Conservation (phyloP, 1,140 invertebrate species). For the Drosophila ogumai region DNA sequence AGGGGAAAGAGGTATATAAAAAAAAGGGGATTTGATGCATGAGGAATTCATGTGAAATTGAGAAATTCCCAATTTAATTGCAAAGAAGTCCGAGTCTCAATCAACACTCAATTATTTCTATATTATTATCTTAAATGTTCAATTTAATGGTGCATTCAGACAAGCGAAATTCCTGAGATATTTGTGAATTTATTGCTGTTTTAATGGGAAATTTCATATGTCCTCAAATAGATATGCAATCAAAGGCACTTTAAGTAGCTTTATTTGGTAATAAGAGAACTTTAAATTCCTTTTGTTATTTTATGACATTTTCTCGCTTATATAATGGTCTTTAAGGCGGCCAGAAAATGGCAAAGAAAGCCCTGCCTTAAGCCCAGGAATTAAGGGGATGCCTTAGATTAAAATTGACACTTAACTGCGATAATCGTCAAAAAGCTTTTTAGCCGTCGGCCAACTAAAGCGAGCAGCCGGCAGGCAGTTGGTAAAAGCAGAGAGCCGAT, state of each 20-base stretch:
- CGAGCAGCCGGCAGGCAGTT: conserved; percentile 11
- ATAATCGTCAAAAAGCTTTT: conserved; percentile 76
- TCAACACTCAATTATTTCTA: conserved; percentile 4
- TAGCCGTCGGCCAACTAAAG: conserved; percentile 41
- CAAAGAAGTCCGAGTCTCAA: conserved; percentile 2
- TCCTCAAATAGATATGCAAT: not conserved
- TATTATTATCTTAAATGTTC: not conserved
- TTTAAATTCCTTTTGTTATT: not conserved
- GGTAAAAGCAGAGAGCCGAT: not conserved
- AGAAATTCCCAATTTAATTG: conserved; percentile 21
- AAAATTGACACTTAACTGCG: conserved; percentile 76
- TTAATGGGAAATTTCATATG: no score
- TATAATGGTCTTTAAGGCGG: not conserved
- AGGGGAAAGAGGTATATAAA: not conserved
- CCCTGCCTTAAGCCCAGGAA: not conserved
- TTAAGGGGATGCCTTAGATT: conserved; percentile 52
- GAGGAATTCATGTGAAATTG: conserved; percentile 14
- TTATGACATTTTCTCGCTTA: not conserved
- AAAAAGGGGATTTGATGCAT: not conserved
- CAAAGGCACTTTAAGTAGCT: not conserved
- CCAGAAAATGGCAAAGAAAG: conserved; percentile 5
- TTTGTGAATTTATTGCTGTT: not conserved
- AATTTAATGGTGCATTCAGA: no score
- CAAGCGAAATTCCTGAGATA: not conserved
- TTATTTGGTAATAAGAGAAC: not conserved